Evolutionary conservation across 1,140 invertebrate species (phyloP).

Genomic region (Polyergus mexicanus): DNA sequence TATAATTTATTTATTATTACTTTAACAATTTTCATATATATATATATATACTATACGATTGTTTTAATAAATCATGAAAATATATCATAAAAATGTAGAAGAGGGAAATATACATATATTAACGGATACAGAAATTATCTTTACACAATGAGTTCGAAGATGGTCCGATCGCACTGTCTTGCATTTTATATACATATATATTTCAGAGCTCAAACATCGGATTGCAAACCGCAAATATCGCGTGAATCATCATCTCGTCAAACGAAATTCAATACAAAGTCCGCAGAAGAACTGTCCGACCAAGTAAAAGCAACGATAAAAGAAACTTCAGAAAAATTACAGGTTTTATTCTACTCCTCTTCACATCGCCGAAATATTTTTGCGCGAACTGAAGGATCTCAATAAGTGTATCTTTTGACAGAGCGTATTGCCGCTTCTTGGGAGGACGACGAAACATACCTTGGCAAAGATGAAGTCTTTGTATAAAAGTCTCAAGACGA

Average conservation of each 20-base stretch:
- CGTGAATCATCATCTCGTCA: constrained; percentile 11
- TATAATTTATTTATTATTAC: not conserved
- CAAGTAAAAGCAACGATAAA: constrained; percentile 56
- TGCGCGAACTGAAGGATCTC: not conserved
- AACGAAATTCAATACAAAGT: constrained; percentile 49
- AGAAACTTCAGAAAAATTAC: constrained; percentile 24
- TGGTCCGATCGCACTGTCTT: not conserved
- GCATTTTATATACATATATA: constrained; percentile 13
- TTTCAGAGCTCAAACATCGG: constrained; percentile 60
- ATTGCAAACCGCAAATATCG: constrained; percentile 27
- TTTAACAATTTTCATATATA: not conserved
- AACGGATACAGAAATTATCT: not conserved
- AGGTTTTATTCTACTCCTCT: constrained; percentile 24
- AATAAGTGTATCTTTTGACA: constrained; percentile 33
- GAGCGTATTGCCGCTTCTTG: not conserved
- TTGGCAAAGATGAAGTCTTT: constrained; percentile 17
- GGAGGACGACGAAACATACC: constrained; percentile 24
- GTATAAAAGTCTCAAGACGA: not conserved
- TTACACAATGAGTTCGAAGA: not conserved
- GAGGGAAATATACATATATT: not conserved
- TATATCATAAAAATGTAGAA: not conserved
- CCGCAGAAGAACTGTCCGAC: not conserved
- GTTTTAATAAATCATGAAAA: not conserved
- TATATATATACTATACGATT: no score
- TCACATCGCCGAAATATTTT: not conserved